Base-by-base conservation (phyloP, 2,113 vertebrate genomes). In the Protobothrops mucrosquamatus region DNA sequence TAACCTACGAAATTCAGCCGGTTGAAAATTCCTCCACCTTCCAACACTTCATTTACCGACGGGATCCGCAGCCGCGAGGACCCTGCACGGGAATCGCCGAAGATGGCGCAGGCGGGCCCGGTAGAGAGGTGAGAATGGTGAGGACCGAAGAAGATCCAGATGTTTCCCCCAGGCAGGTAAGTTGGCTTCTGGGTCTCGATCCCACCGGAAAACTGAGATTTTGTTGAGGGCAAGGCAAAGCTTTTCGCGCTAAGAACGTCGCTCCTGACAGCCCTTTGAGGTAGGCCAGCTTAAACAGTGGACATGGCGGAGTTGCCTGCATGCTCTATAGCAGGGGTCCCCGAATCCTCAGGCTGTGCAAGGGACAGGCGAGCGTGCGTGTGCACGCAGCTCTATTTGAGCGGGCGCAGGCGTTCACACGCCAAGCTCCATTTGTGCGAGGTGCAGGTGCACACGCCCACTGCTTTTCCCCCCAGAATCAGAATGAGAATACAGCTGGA, bases 41-140 rank as follows among this genome's bases (percentile, higher is more conserved):
- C 86, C 92, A 90, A 54, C 92, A 93, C 61, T 46, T 90, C 10
- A 90, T 93, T 90, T 93, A 90, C 39, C 92, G 74, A n/a, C 86
- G 39, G 56, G 34, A 14, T 34, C 74, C 15, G 8, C 23, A 90
- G 56, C 29, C 20, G 1, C 88, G 1, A 7, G 46, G 64, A 39
- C 55, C 92, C 14, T 93, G 92, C 23, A 1, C 2, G 34, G 74
- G 88, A 2, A 10, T 43, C 0, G 12, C 39, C 8, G 23, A 61
- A 39, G 92, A 43, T 3, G 74, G 74, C 7, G 14, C 39, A 6
- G 8, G 11, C 2, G 26, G 24, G 22, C 10, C 74, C 20, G 34
- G 12, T 3, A 14, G 34, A 52, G 29, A 59, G 18, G 7, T 86
- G 2, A 24, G 5, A 52, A 61, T 9, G 55, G 46, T 54, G 22